Base-by-base conservation (phyloP, 1,140 invertebrate genomes). In the Drosophila rufa region DNA sequence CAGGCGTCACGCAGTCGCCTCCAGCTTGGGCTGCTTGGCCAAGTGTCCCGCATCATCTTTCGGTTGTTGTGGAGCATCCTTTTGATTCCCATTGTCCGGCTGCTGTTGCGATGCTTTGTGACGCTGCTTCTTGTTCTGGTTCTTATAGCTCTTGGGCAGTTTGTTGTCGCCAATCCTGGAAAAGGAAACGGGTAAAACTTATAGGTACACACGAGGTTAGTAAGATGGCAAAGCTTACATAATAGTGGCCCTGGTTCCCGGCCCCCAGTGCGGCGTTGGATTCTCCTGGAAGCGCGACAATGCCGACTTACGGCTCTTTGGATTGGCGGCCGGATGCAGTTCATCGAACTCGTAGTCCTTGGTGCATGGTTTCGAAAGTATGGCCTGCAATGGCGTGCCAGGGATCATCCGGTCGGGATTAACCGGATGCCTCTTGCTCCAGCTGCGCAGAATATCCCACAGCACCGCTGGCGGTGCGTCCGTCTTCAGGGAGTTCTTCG, bases 391-490 rank as follows among this genome's bases (percentile, higher is more conserved):
- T 2, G 94, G 92, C 27, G 93, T 94, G 50, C 95, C 94, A 3
- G 93, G 91, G 56, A 94, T 92, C 59, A 95, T 90, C 68, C 95
- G 94, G 67, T 93, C 91, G 42, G 93, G 82, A 57, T 94, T 94
- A 17, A 95, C 94, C 2, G 96, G 96, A 84, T 96, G 94, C 14
- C 92, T 86, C 69, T 96, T 95, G 78, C 95, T 95, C 97, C 98
- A 99, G 30, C 94, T 94, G 76, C 97, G 94, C 59, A 99, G 94
- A n/a, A 99, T 96, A 93, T 99, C 98, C 99, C 99, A 99, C 15
- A 99, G 93, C 17, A 99, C 94, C 5, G 94, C 92, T 42, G 95
- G 93, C 0, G 99, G 98, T 1, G 99, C 99, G 93, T 98, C 94
- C 0, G 99, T 99, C 94, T 99, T 99, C 4, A 99, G 94, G 0